Evolutionary conservation across 1,140 invertebrate species (phyloP).

Genomic region (Eueides isabella): DNA sequence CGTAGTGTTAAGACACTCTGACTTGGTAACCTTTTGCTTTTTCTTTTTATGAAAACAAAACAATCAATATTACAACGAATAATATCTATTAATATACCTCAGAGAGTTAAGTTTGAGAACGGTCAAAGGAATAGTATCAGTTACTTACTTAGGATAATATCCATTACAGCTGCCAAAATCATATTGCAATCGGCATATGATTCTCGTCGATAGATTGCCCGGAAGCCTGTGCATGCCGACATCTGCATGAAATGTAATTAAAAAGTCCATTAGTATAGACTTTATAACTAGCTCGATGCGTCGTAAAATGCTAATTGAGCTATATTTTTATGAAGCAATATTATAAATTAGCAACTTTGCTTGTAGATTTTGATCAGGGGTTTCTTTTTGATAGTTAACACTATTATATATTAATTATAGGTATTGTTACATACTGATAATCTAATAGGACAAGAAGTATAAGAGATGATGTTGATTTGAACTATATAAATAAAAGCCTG

Average conservation of each 20-base stretch:
- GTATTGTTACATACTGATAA: no score
- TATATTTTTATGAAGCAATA: slow-evolving; percentile 1
- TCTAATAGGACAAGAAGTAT: no score
- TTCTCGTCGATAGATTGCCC: slow-evolving; percentile 27
- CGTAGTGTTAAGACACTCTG: no score
- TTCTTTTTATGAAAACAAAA: no score
- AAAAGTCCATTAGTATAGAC: background rate
- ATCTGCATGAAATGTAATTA: slow-evolving; percentile 17
- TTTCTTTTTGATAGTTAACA: no score
- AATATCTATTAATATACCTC: no score
- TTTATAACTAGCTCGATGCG: background rate
- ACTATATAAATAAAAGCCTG: no score
- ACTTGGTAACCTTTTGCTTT: no score
- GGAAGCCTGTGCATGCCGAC: background rate
- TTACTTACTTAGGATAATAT: slow-evolving; percentile 58
- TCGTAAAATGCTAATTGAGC: background rate
- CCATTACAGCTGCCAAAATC: slow-evolving; percentile 60
- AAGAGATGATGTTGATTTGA: no score
- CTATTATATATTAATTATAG: no score
- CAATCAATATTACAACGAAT: no score
- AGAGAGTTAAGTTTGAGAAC: background rate
- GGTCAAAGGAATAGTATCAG: background rate
- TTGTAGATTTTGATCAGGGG: background rate
- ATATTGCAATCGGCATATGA: slow-evolving; percentile 57
- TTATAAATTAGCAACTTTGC: background rate